Conservation (phyloP, 1,140 invertebrate genomes). For the Pygmarrhopalites habei region DNA sequence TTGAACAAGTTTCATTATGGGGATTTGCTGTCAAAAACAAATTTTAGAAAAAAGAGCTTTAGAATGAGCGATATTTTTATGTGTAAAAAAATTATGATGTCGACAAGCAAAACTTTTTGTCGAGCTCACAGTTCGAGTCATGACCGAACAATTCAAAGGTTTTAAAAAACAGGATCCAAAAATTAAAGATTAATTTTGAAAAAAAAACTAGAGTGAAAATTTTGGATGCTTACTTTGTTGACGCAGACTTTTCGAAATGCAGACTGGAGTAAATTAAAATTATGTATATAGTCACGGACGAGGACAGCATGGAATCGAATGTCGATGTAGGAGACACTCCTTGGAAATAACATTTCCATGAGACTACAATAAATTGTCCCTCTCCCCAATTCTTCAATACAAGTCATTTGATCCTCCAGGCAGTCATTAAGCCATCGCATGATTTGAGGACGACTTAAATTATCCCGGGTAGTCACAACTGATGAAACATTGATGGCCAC, state of each 20-base stretch:
- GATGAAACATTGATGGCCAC: no score
- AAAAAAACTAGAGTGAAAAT: no score
- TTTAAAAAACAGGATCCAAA: background rate
- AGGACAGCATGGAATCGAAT: slow-evolving; percentile 97
- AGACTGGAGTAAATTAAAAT: slow-evolving; percentile 97
- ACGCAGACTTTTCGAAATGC: slow-evolving; percentile 94
- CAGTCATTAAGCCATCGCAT: slow-evolving; percentile 96
- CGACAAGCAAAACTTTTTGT: no score
- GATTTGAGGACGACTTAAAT: slow-evolving; percentile 96
- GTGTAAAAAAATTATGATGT: no score
- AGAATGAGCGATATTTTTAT: no score
- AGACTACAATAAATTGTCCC: slow-evolving; percentile 97
- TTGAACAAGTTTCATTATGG: slow-evolving; percentile 94
- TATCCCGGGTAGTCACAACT: no score
- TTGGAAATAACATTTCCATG: slow-evolving; percentile 99
- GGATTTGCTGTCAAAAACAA: slow-evolving; percentile 71
- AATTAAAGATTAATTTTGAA: background rate
- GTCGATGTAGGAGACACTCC: slow-evolving; percentile 83
- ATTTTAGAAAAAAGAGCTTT: no score
- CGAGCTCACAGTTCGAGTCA: no score
- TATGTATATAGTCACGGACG: slow-evolving; percentile 99
- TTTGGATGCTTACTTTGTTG: slow-evolving; percentile 93
- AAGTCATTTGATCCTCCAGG: slow-evolving; percentile 82
- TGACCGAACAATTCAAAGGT: background rate
- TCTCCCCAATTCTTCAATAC: slow-evolving; percentile 97